A percentile compares a stretch with the other conserved stretches of the same genome.
phyloP scores from a whole-genome alignment of 2,888 invertebrate genomes.

The Cataglyphis altisquamis region DNA sequence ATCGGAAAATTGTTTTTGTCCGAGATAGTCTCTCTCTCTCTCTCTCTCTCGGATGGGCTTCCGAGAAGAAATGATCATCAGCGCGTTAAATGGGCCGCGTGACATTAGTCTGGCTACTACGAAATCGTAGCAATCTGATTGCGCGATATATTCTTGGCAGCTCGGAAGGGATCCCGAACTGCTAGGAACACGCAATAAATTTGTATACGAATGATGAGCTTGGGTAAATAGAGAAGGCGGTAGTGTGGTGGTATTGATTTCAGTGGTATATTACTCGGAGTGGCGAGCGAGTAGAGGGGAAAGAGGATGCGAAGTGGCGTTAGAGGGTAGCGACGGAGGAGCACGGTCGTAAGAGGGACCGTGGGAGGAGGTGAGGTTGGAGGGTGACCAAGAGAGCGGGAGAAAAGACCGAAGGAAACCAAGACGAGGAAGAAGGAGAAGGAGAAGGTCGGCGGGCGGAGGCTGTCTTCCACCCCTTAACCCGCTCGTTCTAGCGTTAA shows the following conservation, averaged over 20 bases:
- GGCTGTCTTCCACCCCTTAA: slow-evolving; percentile 80
- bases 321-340: slow-evolving; percentile 31
- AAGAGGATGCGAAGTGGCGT: slow-evolving; percentile 18
- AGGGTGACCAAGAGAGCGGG: slow-evolving; percentile 56
- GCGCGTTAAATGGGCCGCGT: slow-evolving; percentile 47
- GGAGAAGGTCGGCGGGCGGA: slow-evolving; percentile 70
- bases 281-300: slow-evolving; percentile 62
- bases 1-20: slow-evolving; percentile 32
- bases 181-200: slow-evolving; percentile 80
- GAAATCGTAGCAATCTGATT: slow-evolving; percentile 47
- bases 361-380: slow-evolving; percentile 10
- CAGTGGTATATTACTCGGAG: slow-evolving; percentile 79
- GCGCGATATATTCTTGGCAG: slow-evolving; percentile 46
- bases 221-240: slow-evolving; percentile 80
- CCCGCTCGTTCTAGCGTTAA: slow-evolving; percentile 84
- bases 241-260: slow-evolving; percentile 82
- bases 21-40: slow-evolving; percentile 10
- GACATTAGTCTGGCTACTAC: slow-evolving; percentile 32
- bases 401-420: slow-evolving; percentile 65
- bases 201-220: slow-evolving; percentile 82
- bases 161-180: slow-evolving; percentile 56
- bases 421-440: slow-evolving; percentile 51
- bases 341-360: slow-evolving; percentile 47
- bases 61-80: slow-evolving; percentile 44
- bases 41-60: slow-evolving; percentile 15